Evolutionary conservation across 2,888 invertebrate species (phyloP), one percentile per base, ranked within the genome.

Genomic region (Pegoplata infirma): DNA sequence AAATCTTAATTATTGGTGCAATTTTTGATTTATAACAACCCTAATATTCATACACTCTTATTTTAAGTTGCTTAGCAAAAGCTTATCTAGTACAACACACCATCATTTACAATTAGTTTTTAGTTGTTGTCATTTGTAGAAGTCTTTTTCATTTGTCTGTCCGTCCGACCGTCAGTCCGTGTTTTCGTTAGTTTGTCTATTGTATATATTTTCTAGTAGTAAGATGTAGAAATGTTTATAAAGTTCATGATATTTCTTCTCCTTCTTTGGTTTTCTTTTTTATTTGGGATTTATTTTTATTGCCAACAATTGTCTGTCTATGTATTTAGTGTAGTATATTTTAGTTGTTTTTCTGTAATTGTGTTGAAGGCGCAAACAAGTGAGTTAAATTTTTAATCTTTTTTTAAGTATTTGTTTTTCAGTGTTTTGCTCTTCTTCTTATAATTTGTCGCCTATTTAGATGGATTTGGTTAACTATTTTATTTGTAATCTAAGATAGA

Each of bases 71-170:
- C 36, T 40, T 40, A 51, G 14, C n/a, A 68, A 40, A 25, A 28
- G 61, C 63, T 68, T 68, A 75, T 75, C 68, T 75, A 75, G 75
- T 68, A 47, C 61, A 75, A 69, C 75, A 69, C 75, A 63, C 58
- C 68, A 69, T 49, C 56, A 63, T 75, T 68, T 75, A 68, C 68
- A 75, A 63, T 69, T 63, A 68, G 61, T 68, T 69, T 55, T 23
- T n/a, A 10, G 10, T 53, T 16, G 16, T 25, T 53, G 53, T 23
- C 25, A 16, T 64, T 51, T 40, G 25, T 56, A 36, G 47, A 53
- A 16, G 46, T 55, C 16, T 14, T 49, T 12, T 19, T 69, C 49
- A 14, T 51, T 25, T 17, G 7, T 17, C 17, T 47, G 17, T 17
- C 5, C 46, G 23, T 61, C 32, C 23, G n/a, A n/a, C n/a, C n/a